Conservation (phyloP, 1,140 invertebrate species). For the Melipona quadrifasciata region DNA sequence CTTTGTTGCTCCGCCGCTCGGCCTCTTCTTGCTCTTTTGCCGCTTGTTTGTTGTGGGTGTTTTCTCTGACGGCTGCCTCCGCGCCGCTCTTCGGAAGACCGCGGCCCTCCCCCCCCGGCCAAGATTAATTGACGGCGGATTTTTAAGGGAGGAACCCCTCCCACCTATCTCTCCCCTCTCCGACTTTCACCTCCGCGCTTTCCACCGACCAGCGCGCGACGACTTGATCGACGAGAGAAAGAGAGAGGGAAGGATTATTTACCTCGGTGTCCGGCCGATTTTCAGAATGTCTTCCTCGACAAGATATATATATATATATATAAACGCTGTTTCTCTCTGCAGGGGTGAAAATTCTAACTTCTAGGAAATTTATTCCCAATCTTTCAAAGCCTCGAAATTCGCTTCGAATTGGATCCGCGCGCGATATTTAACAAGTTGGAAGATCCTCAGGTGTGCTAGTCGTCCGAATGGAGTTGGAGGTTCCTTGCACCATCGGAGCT, state of each 20-base stretch:
- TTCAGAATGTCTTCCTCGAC: neutral
- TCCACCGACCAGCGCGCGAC: neutral
- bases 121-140: constrained; percentile 46
- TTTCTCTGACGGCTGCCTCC: constrained; percentile 46
- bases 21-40: constrained; percentile 48
- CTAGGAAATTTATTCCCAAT: no score
- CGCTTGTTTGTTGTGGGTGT: constrained; percentile 55
- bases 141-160: neutral
- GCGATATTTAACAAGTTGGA: neutral
- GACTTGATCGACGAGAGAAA: neutral
- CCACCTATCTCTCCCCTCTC: neutral
- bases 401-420: no score
- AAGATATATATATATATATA: no score
- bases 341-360: no score
- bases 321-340: no score
- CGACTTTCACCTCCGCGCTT: neutral
- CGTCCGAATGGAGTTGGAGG: constrained; percentile 4
- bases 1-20: constrained; percentile 24
- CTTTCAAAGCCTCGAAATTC: no score
- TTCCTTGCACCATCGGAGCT: constrained; percentile 57
- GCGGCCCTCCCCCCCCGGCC: neutral
- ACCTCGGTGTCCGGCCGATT: neutral
- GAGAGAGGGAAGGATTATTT: neutral
- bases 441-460: neutral
- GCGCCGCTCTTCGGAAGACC: constrained; percentile 48